Evolutionary conservation across 2,113 vertebrate genomes (phyloP), one percentile per base, ranked within the genome.

Genomic region (Prunella fulvescens): DNA sequence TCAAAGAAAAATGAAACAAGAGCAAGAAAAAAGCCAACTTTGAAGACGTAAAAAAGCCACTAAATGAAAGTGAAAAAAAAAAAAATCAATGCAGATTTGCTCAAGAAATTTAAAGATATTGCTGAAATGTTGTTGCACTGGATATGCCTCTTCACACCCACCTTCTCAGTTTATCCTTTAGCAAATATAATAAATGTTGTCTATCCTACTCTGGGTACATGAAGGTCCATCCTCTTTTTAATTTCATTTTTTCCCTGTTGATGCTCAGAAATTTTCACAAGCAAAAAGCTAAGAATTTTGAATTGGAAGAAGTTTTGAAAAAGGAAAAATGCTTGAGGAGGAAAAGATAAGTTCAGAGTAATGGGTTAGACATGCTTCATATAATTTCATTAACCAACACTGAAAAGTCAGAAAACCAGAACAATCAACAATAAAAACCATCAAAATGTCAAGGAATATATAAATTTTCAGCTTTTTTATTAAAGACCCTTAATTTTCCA

Each of bases 321-420:
- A 70, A 72, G 42, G 4, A 48, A 85, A 87, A 81, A 70, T n/a
- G 3, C 3, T 7, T 20, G 3, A 79, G 39, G 5, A 88, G 11
- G 3, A 70, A 70, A 92, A 48, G 14, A 13, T 31, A 56, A 56
- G 20, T 16, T 15, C 2, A 54, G 42, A 56, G 19, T n/a, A 86
- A 64, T 1, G 3, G 9, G 6, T 17, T 56, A 77, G 65, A n/a
- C 7, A 29, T 3, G 3, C 4, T 48, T 58, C 3, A 2, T 58
- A 51, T 33, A 0, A 44, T 61, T 84, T 14, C 11, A 37, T 60
- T 84, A 73, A 78, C 14, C 5, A 54, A 14, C 42, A 40, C 4
- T 3, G 42, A 58, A 66, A 71, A 69, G 8, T 65, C 39, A 73
- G 31, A 92, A 89, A 92, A 69, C 3, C 7, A 6, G 12, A 65